phyloP scores from a whole-genome alignment of 2,797 vertebrate genomes.

The Neosilurus mollespiculum region DNA sequence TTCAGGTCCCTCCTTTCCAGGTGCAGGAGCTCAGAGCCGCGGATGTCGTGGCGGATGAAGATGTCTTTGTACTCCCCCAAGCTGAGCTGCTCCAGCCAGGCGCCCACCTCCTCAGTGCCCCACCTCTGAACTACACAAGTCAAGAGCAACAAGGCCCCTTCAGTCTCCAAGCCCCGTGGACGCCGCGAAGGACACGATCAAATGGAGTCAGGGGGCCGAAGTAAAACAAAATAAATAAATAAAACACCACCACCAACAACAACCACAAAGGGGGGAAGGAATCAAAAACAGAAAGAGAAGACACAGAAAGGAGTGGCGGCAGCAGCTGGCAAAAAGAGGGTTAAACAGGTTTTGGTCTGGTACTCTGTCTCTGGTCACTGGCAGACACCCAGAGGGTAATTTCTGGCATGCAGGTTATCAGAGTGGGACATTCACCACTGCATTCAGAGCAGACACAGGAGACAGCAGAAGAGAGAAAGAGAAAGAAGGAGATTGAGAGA shows the following conservation, averaged over 20 bases:
- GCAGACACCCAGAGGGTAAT: conserved; percentile 50
- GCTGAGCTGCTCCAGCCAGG: conserved; percentile 99
- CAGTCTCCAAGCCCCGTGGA: conserved; percentile 84
- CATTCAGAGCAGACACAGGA: conserved; percentile 51
- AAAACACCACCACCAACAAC: conserved; percentile 48
- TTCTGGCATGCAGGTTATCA: conserved; percentile 56
- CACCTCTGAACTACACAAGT: conserved; percentile 98
- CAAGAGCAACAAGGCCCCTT: conserved; percentile 88
- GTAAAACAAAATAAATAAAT: conserved; percentile 68
- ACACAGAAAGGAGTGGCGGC: conserved; percentile 73
- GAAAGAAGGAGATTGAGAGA: conserved; percentile 3
- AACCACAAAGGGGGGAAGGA: conserved; percentile 49
- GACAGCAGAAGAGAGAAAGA: conserved; percentile 29
- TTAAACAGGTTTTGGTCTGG: conserved; percentile 59
- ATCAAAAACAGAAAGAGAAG: conserved; percentile 66
- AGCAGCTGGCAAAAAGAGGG: conserved; percentile 78
- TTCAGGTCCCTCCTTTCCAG: conserved; percentile 99
- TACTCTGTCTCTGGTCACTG: conserved; percentile 41
- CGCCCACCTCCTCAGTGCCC: conserved; percentile 99
- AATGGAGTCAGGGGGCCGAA: conserved; percentile 73
- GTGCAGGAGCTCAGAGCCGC: conserved; percentile 97
- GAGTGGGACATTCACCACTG: conserved; percentile 53
- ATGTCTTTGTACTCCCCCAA: conserved; percentile 99
- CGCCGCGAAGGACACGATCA: conserved; percentile 80
- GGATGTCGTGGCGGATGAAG: conserved; percentile 98